phyloP scores from a whole-genome alignment of 2,888 invertebrate species.

The Tachina lurida region DNA sequence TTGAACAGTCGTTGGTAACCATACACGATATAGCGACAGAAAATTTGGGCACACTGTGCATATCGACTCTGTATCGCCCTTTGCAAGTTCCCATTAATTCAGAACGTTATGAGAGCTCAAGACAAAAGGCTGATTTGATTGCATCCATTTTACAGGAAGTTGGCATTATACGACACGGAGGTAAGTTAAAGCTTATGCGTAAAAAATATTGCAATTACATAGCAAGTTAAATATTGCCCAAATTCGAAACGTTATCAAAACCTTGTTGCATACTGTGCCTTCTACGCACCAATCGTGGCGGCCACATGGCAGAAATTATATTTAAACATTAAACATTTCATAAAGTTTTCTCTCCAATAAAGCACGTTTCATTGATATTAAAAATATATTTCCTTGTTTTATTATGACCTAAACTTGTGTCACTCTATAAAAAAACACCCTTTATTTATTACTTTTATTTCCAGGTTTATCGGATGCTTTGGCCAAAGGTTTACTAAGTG shows the following conservation, averaged over 20 bases:
- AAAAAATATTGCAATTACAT: not conserved
- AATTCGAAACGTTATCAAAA: too few species aligned
- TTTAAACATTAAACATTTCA: too few species aligned
- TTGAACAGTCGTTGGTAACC: slow-evolving; percentile 88
- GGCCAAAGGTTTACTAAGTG: slow-evolving; percentile 88
- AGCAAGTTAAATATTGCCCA: too few species aligned
- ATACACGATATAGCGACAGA: slow-evolving; percentile 90
- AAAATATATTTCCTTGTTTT: too few species aligned
- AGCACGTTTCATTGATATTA: too few species aligned
- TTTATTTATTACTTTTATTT: not conserved
- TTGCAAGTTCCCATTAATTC: slow-evolving; percentile 88
- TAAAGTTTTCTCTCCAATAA: too few species aligned
- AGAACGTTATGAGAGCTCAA: slow-evolving; percentile 88
- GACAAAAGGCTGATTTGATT: slow-evolving; percentile 91
- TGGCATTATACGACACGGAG: slow-evolving; percentile 86
- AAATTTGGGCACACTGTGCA: slow-evolving; percentile 88
- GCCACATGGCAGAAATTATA: too few species aligned
- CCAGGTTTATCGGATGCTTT: slow-evolving; percentile 89
- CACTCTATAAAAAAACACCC: too few species aligned
- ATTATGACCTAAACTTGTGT: too few species aligned
- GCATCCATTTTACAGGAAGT: slow-evolving; percentile 90
- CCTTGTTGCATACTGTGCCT: too few species aligned
- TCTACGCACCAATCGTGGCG: too few species aligned
- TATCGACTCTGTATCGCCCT: slow-evolving; percentile 87
- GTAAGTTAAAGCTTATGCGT: slow-evolving; percentile 80